Evolutionary conservation across 2,888 invertebrate genomes (phyloP), one percentile per base, ranked within the genome.

Genomic region (Ochlodes sylvanus): DNA sequence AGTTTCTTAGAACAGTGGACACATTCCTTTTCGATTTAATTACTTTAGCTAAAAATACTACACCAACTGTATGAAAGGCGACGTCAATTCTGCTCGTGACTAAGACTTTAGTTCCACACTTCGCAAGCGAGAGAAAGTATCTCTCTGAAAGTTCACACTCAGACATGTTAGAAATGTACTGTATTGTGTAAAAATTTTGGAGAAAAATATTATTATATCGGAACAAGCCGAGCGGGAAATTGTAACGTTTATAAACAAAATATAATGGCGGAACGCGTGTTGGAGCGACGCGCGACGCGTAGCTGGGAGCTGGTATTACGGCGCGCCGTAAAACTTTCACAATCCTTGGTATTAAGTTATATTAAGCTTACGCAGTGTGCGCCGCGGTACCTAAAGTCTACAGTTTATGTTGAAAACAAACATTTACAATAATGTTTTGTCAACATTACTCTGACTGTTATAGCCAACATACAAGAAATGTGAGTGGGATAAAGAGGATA

Each of bases 241-340:
- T 61, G 61, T 61, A 47, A 32, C 47, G 61, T 47, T 61, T 50
- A 61, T 61, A 61, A 61, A 61, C 60, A 61, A 61, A 61, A 61
- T 47, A 50, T 61, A 61, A 61, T 61, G 61, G 47, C 47, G 58
- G 47, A 47, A 47, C 14, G 44, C 21, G 44, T 42, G 42, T 15
- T 44, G 44, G 44, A 7, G 6, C 44, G 44, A 14, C 14, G 47
- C 47, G 47, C 7, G 3, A 7, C 3, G 47, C 42, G 42, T 7
- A 32, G 32, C 32, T 32, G 7, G 32, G 32, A 32, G 32, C 7
- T 5, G 1, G 34, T 41, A 41, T 41, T 57, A 56, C 41, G 19
- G 9, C 17, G 14, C 41, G 17, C 21, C 19, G 44, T 60, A 60
- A 34, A 56, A 27, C 27, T n/a, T 27, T 27, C 58, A 44, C n/a